A percentile compares a stretch with the other conserved stretches of the same genome.
Conservation (phyloP, 2,797 vertebrate species). For the Betta splendens region DNA sequence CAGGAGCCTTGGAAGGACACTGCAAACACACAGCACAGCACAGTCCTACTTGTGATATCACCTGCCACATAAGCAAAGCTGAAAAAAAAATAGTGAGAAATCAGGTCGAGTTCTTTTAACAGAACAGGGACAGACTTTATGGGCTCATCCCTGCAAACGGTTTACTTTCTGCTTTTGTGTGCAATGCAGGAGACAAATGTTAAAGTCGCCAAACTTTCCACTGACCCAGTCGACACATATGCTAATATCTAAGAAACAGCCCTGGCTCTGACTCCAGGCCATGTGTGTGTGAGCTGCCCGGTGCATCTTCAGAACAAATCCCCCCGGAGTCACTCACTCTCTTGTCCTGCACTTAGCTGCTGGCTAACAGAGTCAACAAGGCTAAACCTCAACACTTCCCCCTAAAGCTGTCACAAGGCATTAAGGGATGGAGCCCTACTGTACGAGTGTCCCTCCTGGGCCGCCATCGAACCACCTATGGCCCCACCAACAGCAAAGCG, state of each 20-base stretch:
- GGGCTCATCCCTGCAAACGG: background rate
- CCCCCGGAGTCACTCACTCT: slow-evolving; percentile 33
- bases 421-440: slow-evolving; percentile 38
- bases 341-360: slow-evolving; percentile 23
- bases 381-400: slow-evolving; percentile 33
- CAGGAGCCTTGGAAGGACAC: slow-evolving; percentile 1
- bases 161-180: no score
- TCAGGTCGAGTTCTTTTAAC: slow-evolving; percentile 27
- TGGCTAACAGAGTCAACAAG: slow-evolving; percentile 20
- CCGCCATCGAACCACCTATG: slow-evolving; percentile 32
- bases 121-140: slow-evolving; percentile 3
- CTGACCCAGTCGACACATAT: slow-evolving; percentile 13
- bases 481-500: slow-evolving; percentile 31
- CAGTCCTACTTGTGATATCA: slow-evolving; percentile 6
- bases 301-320: slow-evolving; percentile 6
- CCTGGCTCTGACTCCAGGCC: slow-evolving; percentile 1
- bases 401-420: slow-evolving; percentile 42
- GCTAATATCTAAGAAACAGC: slow-evolving; percentile 18
- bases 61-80: slow-evolving; percentile 17
- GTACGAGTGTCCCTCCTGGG: slow-evolving; percentile 43
- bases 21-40: background rate
- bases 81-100: slow-evolving; percentile 21
- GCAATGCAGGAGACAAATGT: background rate
- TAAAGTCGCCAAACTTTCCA: slow-evolving; percentile 1
- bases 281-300: slow-evolving; percentile 12